A percentile compares a stretch with the other conserved stretches of the same genome.
Conservation (phyloP, 53 echinoderm and acorn worm species). For the Pentamera pediparva region DNA sequence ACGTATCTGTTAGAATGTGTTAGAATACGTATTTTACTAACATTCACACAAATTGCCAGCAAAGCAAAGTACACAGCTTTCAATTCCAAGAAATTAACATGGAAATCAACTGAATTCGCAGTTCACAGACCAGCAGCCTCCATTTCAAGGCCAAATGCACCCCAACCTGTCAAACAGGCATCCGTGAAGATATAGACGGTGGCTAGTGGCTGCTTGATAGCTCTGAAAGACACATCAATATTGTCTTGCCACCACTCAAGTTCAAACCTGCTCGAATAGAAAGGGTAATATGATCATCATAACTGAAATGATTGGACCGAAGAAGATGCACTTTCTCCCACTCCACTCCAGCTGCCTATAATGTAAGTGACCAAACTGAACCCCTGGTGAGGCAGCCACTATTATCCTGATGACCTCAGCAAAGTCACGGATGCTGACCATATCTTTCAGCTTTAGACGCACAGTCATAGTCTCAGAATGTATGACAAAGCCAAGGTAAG, state of each 20-base stretch:
- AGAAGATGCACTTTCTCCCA: background rate
- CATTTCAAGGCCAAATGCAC: background rate
- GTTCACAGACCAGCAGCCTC: slow-evolving; percentile 41
- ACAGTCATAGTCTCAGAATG: slow-evolving; percentile 37
- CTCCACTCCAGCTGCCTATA: background rate
- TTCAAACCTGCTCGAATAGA: slow-evolving; percentile 30
- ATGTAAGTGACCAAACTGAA: background rate
- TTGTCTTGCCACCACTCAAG: slow-evolving; percentile 48
- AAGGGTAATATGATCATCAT: slow-evolving; percentile 35
- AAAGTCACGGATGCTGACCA: background rate
- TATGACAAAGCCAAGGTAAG: too few species aligned
- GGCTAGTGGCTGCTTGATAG: slow-evolving; percentile 1
- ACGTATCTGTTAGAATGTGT: slow-evolving; percentile 7
- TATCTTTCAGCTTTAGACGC: background rate
- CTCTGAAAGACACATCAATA: background rate
- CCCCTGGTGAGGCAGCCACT: background rate
- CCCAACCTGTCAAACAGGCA: slow-evolving; percentile 47
- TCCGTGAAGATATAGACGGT: slow-evolving; percentile 7
- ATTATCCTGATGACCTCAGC: background rate
- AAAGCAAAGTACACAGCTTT: slow-evolving; percentile 29
- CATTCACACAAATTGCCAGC: slow-evolving; percentile 15
- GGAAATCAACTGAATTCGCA: background rate
- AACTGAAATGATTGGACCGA: background rate
- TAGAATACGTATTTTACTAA: slow-evolving; percentile 17
- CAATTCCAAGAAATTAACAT: slow-evolving; percentile 42